Base-by-base conservation (phyloP, 2,888 invertebrate species). In the Acrobeloides nanus region DNA sequence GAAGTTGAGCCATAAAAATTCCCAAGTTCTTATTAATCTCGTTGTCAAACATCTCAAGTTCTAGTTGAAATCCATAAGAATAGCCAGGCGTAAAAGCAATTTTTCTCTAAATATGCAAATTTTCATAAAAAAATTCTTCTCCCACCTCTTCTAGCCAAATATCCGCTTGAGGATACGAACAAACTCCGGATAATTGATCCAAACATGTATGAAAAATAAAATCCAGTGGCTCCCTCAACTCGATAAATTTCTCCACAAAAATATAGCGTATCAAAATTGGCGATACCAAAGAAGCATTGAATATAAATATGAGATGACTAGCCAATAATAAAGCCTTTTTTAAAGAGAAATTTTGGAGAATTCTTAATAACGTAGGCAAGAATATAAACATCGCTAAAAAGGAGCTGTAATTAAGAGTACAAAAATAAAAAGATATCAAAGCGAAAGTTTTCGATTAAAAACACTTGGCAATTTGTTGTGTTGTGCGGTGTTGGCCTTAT, bases 161-260 rank as follows among this genome's bases (percentile, higher is more conserved):
- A 12, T 47, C 44, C 17, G 69, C 68, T 27, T 66, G 54, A 2
- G 69, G 69, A 53, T 59, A 70, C 2, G 63, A 64, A 45, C 69
- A 69, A 33, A 69, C 58, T 27, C 69, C 69, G 52, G 62, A 59
- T 21, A 70, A 51, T 38, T 68, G 57, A 35, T 57, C 53, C 15
- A 46, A 40, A 47, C 68, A 68, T 2, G 68, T 69, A 17, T 51
- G 49, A 39, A 68, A 68, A 8, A 57, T 54, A 26, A 68, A 53
- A 45, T 69, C 62, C 37, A 68, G 50, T 15, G 64, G 65, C 35
- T 61, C 55, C 17, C 20, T 24, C 8, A 33, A 35, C 17, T 53
- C 45, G 23, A 58, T 51, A 26, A 59, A 38, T 18, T 27, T 31
- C 18, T 37, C 31, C 17, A 53, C 55, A 35, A 51, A 37, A 10